These are phyloP conservation scores for Molossus alvarezi DNA, from an alignment of 2,797 vertebrate genomes.

Conservation along the genomic window DNA sequence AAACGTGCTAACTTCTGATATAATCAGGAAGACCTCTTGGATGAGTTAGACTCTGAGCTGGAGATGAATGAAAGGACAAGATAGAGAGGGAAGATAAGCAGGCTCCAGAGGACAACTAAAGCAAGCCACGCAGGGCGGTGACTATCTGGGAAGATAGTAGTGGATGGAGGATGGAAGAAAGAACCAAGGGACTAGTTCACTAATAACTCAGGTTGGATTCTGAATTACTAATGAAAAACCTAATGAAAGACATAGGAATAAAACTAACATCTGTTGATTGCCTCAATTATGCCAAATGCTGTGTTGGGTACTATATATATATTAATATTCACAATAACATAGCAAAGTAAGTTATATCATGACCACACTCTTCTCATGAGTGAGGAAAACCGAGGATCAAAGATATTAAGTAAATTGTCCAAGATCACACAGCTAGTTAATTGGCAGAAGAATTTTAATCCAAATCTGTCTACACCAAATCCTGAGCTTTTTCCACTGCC, in stretches of 20 bases:
- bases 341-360: slow-evolving; percentile 3
- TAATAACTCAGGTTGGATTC: not conserved
- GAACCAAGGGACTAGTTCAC: not conserved
- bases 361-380: not conserved
- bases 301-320: not conserved
- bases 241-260: not conserved
- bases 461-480: slow-evolving; percentile 22
- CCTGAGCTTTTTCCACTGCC: not conserved
- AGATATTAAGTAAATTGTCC: not conserved
- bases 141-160: not conserved
- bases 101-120: not conserved
- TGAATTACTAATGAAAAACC: slow-evolving; percentile 21
- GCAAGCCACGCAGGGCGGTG: not conserved
- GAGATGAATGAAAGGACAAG: slow-evolving; percentile 1
- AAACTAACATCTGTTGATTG: not conserved
- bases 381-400: slow-evolving; percentile 27
- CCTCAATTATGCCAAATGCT: slow-evolving; percentile 21
- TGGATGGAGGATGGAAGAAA: not conserved
- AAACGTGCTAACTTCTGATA: not conserved
- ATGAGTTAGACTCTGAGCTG: slow-evolving; percentile 4
- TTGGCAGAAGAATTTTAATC: slow-evolving; percentile 14
- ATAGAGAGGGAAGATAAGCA: not conserved
- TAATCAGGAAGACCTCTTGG: slow-evolving; percentile 1
- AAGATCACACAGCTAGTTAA: slow-evolving; percentile 38
- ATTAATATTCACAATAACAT: slow-evolving; percentile 1